Evolutionary conservation across 2,888 invertebrate species (phyloP), one percentile per base, ranked within the genome.

Genomic region (Syritta pipiens): DNA sequence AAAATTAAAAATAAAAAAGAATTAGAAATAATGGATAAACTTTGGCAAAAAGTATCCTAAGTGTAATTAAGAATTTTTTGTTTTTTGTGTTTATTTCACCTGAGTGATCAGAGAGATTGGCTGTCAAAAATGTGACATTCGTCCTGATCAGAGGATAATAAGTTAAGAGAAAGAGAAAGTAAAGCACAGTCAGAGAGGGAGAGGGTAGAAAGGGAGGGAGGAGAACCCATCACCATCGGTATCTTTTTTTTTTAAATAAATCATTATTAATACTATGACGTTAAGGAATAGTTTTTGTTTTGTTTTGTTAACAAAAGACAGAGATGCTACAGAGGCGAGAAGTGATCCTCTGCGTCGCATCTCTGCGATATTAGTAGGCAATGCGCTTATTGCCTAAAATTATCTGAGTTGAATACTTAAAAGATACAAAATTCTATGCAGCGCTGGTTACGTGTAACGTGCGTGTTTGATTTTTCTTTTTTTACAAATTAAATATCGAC

Each of bases 321-420:
- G 79, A 62, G 62, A 26, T 28, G 6, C 40, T 5, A 14, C 44
- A 19, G 42, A n/a, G 7, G 6, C 14, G 14, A 6, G 7, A 1
- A 5, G 37, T 4, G 30, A 10, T 44, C 32, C 10, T 17, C 10
- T 22, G 22, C 10, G 35, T 30, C 14, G 37, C 59, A 81, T 82
- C 83, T 83, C 82, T 82, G 83, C 77, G 83, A 83, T 83, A 83
- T 82, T 83, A 83, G 72, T 72, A 74, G 82, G 83, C 82, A 83
- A 83, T 82, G 69, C 30, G 30, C 51, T 83, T 82, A 83, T 83
- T 83, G 82, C 83, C 82, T 63, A 79, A 81, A 81, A 83, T 75
- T 83, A 83, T 83, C 83, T 82, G 46, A 19, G 53, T 75, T 63
- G 44, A 17, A 30, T 32, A 5, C 59, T 81, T 68, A 60, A 37